Conservation (phyloP, 2,113 vertebrate genomes). For the Prolemur simus region DNA sequence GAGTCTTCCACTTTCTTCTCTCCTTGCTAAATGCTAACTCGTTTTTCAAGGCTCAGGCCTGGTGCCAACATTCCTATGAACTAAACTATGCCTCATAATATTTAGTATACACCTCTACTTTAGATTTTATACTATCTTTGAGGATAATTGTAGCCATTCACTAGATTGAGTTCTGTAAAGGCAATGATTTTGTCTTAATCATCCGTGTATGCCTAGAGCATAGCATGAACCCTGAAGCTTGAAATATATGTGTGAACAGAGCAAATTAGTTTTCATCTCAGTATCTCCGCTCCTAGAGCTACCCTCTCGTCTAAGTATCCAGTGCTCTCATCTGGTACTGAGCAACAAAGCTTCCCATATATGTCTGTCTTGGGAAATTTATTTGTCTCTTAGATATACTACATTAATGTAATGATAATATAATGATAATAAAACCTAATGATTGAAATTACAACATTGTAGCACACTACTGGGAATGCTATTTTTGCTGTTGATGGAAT, state of each 20-base stretch:
- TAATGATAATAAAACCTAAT: background rate
- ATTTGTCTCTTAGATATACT: background rate
- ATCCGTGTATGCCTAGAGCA: background rate
- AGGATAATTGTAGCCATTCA: background rate
- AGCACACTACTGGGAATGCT: background rate
- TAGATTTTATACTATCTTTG: background rate
- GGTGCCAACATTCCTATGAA: background rate
- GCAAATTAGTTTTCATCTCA: rapidly evolving
- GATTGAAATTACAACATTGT: background rate
- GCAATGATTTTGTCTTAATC: background rate
- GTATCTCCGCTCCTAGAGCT: rapidly evolving
- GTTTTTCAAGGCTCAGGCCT: background rate
- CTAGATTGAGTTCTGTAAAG: background rate
- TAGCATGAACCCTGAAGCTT: background rate
- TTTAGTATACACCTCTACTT: background rate
- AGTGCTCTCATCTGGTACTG: background rate
- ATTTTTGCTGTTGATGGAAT: background rate
- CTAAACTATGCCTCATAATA: background rate
- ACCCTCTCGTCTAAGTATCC: background rate
- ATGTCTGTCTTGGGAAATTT: background rate
- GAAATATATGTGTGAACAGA: background rate
- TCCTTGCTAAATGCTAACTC: background rate
- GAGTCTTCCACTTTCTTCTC: background rate
- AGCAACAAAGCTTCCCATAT: background rate
- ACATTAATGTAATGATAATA: background rate